Percentiles rank a stretch among this genome's conserved stretches.
phyloP scores from a whole-genome alignment of 1,140 invertebrate species.

The Pseudachorutes palmiensis region DNA sequence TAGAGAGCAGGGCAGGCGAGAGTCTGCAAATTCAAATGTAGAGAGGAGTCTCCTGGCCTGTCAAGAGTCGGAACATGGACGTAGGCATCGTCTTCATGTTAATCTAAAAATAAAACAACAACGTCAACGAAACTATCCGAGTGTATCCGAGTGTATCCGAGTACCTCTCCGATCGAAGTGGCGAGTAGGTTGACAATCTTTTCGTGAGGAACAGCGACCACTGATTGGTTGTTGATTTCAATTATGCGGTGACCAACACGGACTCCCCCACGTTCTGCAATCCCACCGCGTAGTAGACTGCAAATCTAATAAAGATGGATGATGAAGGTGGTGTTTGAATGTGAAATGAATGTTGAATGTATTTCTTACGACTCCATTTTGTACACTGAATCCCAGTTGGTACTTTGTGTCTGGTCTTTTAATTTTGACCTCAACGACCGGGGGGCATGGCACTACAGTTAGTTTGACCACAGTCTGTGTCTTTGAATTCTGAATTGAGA shows the following conservation, averaged over 20 bases:
- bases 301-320: constrained; percentile 69
- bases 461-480: constrained; percentile 96
- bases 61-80: constrained; percentile 97
- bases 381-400: constrained; percentile 98
- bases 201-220: constrained; percentile 98
- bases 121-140: not conserved
- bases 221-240: constrained; percentile 98
- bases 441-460: constrained; percentile 96
- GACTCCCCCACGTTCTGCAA: constrained; percentile 95
- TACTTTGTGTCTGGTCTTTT: constrained; percentile 98
- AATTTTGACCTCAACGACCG: constrained; percentile 99
- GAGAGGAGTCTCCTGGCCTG: constrained; percentile 96
- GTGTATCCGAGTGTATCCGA: not conserved
- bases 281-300: constrained; percentile 91
- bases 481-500: constrained; percentile 66
- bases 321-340: no score
- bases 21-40: constrained; percentile 61
- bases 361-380: constrained; percentile 90
- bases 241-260: constrained; percentile 98
- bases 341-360: no score
- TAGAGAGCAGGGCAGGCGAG: no score
- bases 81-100: constrained; percentile 99
- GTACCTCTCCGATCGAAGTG: constrained; percentile 95
- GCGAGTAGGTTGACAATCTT: constrained; percentile 97
- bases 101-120: constrained; percentile 61